These are phyloP conservation scores for Magallana angulata DNA, from an alignment of 1,140 invertebrate species.

Conservation along the genomic window DNA sequence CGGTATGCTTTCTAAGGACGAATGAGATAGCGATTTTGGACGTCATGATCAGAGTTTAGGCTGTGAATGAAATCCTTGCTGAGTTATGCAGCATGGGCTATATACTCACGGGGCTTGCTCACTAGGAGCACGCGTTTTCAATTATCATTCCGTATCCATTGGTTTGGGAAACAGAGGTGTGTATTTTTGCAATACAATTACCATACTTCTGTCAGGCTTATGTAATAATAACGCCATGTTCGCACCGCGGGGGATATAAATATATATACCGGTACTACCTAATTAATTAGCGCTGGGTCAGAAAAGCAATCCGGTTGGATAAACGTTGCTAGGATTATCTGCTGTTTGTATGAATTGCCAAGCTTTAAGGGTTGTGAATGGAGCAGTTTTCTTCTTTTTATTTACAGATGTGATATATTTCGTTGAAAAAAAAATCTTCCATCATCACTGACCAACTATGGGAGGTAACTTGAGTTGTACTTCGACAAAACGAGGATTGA, in stretches of 20 bases:
- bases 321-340: background rate
- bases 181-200: constrained; percentile 24
- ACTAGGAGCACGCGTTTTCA: background rate
- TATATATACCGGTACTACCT: background rate
- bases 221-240: background rate
- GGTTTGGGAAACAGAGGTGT: background rate
- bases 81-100: background rate
- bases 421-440: background rate
- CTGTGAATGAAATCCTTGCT: background rate
- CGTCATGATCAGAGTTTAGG: background rate
- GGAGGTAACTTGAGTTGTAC: constrained; percentile 13
- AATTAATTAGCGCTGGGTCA: background rate
- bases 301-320: background rate
- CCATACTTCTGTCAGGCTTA: background rate
- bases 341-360: background rate
- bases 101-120: background rate
- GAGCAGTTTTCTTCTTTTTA: background rate
- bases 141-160: background rate
- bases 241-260: background rate
- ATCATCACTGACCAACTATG: background rate
- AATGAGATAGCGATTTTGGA: background rate
- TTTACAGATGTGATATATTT: background rate
- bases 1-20: background rate
- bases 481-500: background rate
- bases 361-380: background rate